phyloP scores from a whole-genome alignment of 2,888 invertebrate genomes.

The Hemistola chrysoprasaria region DNA sequence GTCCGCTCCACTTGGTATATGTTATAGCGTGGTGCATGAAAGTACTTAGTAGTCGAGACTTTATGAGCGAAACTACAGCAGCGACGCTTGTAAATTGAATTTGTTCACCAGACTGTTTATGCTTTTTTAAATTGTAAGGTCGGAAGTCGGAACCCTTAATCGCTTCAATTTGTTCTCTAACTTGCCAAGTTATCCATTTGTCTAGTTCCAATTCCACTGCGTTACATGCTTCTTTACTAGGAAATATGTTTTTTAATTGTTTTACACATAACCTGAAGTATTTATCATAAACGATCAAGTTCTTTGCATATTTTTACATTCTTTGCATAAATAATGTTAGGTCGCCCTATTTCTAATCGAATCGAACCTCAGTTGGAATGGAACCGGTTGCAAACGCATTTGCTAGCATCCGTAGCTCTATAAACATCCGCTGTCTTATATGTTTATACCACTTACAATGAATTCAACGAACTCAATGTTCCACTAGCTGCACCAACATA shows the following conservation, averaged over 20 bases:
- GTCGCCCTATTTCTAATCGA: conserved; percentile 18
- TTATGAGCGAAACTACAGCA: conserved; percentile 51
- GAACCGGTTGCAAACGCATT: conserved; percentile 20
- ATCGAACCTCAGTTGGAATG: conserved; percentile 13
- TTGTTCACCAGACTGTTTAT: conserved; percentile 35
- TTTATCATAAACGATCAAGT: no score
- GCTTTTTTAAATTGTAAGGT: conserved; percentile 25
- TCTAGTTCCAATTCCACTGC: neutral
- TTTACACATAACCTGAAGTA: no score
- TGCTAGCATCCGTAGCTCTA: conserved; percentile 18
- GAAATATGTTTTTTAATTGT: no score
- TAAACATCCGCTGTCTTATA: conserved; percentile 24
- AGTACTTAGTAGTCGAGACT: conserved; percentile 61
- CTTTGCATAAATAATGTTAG: conserved; percentile 11
- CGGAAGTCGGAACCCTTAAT: conserved; percentile 14
- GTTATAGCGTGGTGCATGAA: conserved; percentile 72
- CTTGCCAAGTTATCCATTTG: conserved; percentile 2
- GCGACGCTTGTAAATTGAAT: conserved; percentile 45
- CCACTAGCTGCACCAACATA: conserved; percentile 11
- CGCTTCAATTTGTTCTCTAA: conserved; percentile 12
- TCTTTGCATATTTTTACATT: conserved; percentile 8
- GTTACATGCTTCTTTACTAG: no score
- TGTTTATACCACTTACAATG: conserved; percentile 16
- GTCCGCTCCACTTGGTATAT: conserved; percentile 79
- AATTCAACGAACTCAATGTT: conserved; percentile 17